phyloP scores from a whole-genome alignment of 2,113 vertebrate species.

The Alligator sinensis region DNA sequence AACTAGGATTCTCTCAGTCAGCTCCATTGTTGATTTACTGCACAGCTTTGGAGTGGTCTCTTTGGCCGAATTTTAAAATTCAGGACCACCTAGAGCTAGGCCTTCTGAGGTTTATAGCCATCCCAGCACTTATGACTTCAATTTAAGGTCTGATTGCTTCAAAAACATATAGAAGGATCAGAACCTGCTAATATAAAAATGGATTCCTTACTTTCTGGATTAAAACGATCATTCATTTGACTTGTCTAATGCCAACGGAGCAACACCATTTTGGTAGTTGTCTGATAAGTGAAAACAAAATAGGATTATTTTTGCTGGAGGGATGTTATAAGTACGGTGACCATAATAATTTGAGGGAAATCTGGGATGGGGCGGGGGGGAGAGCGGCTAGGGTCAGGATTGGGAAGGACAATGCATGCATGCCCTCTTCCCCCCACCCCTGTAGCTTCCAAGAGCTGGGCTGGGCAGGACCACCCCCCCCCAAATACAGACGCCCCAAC shows the following conservation, averaged over 20 bases:
- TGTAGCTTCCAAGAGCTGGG: too few species aligned
- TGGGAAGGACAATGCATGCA: too few species aligned
- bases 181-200: neutral
- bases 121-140: neutral
- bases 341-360: too few species aligned
- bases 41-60: neutral
- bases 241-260: neutral
- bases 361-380: too few species aligned
- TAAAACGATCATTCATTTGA: neutral
- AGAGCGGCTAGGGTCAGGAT: too few species aligned
- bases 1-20: neutral
- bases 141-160: neutral
- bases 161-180: neutral
- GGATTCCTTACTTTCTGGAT: neutral
- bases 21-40: neutral
- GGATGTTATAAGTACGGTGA: neutral
- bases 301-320: neutral
- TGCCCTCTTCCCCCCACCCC: too few species aligned
- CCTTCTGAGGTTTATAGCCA: neutral
- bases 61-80: neutral
- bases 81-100: neutral
- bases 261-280: neutral
- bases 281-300: neutral
- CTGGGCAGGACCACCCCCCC: too few species aligned
- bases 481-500: too few species aligned